A percentile compares a stretch with the other conserved stretches of the same genome.
Evolutionary conservation across 2,113 vertebrate species (phyloP).

Genomic region (Syngnathus floridae): DNA sequence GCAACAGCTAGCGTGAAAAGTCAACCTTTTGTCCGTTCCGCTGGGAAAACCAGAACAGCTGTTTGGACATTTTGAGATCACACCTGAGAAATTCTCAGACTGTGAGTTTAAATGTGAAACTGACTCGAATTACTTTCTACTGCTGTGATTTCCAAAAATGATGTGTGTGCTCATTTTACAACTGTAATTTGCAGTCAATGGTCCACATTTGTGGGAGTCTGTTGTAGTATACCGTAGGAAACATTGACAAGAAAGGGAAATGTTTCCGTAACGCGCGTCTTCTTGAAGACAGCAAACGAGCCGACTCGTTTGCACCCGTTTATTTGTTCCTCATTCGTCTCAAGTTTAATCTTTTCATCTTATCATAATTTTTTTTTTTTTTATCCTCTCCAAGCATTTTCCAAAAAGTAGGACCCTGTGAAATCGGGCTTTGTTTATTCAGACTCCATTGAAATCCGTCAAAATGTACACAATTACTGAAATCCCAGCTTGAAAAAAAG

Average conservation of each 20-base stretch:
- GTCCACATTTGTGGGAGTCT: background rate
- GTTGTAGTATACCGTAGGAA: background rate
- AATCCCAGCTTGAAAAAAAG: too few species aligned
- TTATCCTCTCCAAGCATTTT: background rate
- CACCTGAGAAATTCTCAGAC: background rate
- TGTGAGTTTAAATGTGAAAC: too few species aligned
- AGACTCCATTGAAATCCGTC: background rate
- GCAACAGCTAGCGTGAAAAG: background rate
- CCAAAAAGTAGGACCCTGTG: constrained; percentile 1
- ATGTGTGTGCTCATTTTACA: background rate
- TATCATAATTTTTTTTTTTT: background rate
- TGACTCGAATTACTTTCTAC: too few species aligned
- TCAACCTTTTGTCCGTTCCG: background rate
- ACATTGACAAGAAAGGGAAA: background rate
- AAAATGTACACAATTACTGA: too few species aligned
- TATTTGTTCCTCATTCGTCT: background rate
- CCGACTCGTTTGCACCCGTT: background rate
- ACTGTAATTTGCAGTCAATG: background rate
- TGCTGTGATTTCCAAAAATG: too few species aligned
- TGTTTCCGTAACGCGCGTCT: background rate
- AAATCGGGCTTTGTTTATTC: background rate
- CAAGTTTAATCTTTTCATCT: background rate
- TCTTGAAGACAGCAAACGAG: background rate
- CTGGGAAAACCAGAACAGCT: background rate
- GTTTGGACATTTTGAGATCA: background rate